These are phyloP conservation scores for Ginglymostoma cirratum DNA, from an alignment of 2,113 vertebrate species.

Conservation along the genomic window DNA sequence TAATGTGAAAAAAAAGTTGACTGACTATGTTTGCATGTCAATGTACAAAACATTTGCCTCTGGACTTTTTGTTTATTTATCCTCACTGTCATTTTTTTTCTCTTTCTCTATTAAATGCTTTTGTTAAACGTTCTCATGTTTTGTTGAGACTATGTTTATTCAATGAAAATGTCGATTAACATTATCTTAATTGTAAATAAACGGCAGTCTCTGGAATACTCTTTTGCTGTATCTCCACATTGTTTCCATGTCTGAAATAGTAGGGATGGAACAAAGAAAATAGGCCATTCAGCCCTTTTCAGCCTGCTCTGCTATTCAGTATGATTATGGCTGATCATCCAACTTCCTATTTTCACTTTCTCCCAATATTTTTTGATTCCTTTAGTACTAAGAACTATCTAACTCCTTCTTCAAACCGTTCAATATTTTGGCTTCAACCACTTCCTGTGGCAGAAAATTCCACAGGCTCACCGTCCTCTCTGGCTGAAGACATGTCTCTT, in stretches of 20 bases:
- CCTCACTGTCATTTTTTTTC: background rate
- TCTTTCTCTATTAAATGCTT: background rate
- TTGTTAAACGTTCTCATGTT: background rate
- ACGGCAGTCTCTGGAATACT: background rate
- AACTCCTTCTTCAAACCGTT: too few relatives aligned
- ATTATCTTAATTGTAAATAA: background rate
- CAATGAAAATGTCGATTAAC: background rate
- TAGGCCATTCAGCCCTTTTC: too few relatives aligned
- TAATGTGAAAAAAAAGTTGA: background rate
- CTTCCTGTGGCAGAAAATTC: too few relatives aligned
- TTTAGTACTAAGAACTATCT: too few relatives aligned
- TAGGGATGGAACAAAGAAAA: too few relatives aligned
- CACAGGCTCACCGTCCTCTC: too few relatives aligned
- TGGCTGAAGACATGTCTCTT: too few relatives aligned
- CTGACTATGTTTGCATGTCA: background rate
- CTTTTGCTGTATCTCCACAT: background rate
- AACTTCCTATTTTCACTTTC: too few relatives aligned
- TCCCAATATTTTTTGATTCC: too few relatives aligned
- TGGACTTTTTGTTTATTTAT: conserved; percentile 4
- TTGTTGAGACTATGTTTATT: background rate
- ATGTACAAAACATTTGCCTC: background rate
- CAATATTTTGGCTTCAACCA: too few relatives aligned
- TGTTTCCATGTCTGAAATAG: background rate
- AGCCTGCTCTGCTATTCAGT: too few relatives aligned
- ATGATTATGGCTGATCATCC: too few relatives aligned